Percentiles rank a stretch among this genome's conserved stretches.
phyloP scores from a whole-genome alignment of 2,888 invertebrate species.

The Neocrepidodera transversa region DNA sequence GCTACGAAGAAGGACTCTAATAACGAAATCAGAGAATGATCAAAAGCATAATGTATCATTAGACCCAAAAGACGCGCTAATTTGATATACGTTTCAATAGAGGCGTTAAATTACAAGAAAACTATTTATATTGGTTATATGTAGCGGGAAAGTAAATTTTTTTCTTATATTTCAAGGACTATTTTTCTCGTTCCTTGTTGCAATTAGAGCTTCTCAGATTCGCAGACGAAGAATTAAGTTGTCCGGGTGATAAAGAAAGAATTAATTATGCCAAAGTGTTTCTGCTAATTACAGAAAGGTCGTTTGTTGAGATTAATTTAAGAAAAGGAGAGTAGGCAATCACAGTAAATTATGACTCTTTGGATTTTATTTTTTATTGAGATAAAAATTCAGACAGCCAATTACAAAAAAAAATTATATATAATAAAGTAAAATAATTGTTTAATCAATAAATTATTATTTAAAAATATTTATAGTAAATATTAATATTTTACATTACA shows the following conservation, averaged over 20 bases:
- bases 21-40: conserved; percentile 18
- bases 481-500: too few relatives aligned
- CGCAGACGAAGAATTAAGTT: conserved; percentile 22
- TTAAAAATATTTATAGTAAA: too few relatives aligned
- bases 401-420: too few relatives aligned
- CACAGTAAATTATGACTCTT: conserved; percentile 18
- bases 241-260: conserved; percentile 24
- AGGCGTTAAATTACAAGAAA: neutral
- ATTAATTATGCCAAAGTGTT: conserved; percentile 26
- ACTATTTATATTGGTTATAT: too few relatives aligned
- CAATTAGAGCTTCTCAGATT: conserved; percentile 17
- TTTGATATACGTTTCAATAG: conserved; percentile 8
- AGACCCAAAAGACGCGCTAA: conserved; percentile 6
- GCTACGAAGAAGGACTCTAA: conserved; percentile 1
- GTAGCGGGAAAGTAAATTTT: too few relatives aligned
- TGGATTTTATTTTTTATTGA: conserved; percentile 10
- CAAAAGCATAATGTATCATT: conserved; percentile 21
- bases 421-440: too few relatives aligned
- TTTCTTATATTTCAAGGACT: too few relatives aligned
- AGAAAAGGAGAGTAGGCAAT: conserved; percentile 12
- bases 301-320: conserved; percentile 23
- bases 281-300: conserved; percentile 21
- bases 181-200: conserved; percentile 6
- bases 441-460: too few relatives aligned
- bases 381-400: too few relatives aligned